Evolutionary conservation across 2,888 invertebrate species (phyloP).

Genomic region (Pachycephus smyrnensis): DNA sequence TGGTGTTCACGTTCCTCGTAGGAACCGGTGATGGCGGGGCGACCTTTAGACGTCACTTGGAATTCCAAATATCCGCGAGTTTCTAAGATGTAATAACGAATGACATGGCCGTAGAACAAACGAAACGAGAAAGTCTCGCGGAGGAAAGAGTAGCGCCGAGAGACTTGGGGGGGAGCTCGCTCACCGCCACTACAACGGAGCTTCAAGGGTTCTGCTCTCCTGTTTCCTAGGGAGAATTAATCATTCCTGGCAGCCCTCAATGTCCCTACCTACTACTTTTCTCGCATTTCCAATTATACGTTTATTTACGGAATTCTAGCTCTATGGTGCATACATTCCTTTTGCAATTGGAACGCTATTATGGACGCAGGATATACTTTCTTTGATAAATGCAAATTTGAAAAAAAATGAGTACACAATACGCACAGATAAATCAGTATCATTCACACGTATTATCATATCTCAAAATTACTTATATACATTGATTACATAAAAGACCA

Average conservation of each 20-base stretch:
- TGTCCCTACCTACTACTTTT: constrained; percentile 53
- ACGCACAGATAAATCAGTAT: not conserved
- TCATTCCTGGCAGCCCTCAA: constrained; percentile 58
- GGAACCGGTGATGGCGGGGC: constrained; percentile 17
- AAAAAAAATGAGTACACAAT: not conserved
- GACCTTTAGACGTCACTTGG: constrained; percentile 58
- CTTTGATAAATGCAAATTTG: not conserved
- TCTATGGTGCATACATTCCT: not conserved
- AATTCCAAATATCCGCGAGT: constrained; percentile 64
- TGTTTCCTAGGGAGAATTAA: constrained; percentile 46
- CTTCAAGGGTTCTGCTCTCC: constrained; percentile 56
- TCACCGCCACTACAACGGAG: constrained; percentile 40
- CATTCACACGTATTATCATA: no score
- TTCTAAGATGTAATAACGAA: constrained; percentile 64
- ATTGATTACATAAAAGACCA: no score
- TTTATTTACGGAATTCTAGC: constrained; percentile 12
- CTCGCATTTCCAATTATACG: constrained; percentile 57
- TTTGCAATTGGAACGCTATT: not conserved
- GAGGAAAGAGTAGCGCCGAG: constrained; percentile 25
- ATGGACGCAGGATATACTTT: not conserved
- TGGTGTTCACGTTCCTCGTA: not conserved
- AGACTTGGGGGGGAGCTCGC: constrained; percentile 8
- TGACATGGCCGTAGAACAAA: constrained; percentile 56
- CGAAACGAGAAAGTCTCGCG: constrained; percentile 53
- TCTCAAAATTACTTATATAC: no score